These are phyloP conservation scores for Vultur gryphus DNA, from an alignment of 2,797 vertebrate genomes.

Conservation along the genomic window DNA sequence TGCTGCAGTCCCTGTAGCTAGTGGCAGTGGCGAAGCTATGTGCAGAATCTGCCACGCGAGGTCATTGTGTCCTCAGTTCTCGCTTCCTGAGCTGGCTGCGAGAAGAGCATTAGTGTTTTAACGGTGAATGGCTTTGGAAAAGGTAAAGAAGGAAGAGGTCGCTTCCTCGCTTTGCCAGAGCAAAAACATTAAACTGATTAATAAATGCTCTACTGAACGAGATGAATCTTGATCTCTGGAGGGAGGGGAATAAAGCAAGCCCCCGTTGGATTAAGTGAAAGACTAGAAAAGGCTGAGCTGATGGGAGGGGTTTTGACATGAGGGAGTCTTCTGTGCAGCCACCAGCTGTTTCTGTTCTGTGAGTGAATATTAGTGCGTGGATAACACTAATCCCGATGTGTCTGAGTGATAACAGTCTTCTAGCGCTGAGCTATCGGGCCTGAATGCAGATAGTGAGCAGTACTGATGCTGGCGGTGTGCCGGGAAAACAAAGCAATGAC, in stretches of 20 bases:
- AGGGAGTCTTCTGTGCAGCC: neutral
- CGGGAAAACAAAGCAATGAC: neutral
- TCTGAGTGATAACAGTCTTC: neutral
- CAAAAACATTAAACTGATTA: slow-evolving; percentile 18
- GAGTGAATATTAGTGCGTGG: neutral
- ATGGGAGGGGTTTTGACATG: neutral
- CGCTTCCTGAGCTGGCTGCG: neutral
- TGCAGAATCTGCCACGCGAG: slow-evolving; percentile 34
- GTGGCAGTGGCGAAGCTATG: neutral
- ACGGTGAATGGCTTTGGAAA: neutral
- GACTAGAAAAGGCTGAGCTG: neutral
- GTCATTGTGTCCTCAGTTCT: slow-evolving; percentile 6
- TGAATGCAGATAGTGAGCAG: neutral
- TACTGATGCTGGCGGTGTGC: neutral
- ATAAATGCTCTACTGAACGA: slow-evolving; percentile 8
- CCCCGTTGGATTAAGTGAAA: neutral
- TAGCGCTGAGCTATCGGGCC: neutral
- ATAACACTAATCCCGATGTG: slow-evolving; percentile 34
- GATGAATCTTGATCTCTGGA: neutral
- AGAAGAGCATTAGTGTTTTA: neutral
- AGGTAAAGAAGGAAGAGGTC: neutral
- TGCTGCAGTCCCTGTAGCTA: neutral
- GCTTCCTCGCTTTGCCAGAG: neutral
- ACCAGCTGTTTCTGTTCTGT: slow-evolving; percentile 9
- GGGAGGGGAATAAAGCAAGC: neutral